phyloP scores from a whole-genome alignment of 2,113 vertebrate species.

The Poeciliopsis retropinna region DNA sequence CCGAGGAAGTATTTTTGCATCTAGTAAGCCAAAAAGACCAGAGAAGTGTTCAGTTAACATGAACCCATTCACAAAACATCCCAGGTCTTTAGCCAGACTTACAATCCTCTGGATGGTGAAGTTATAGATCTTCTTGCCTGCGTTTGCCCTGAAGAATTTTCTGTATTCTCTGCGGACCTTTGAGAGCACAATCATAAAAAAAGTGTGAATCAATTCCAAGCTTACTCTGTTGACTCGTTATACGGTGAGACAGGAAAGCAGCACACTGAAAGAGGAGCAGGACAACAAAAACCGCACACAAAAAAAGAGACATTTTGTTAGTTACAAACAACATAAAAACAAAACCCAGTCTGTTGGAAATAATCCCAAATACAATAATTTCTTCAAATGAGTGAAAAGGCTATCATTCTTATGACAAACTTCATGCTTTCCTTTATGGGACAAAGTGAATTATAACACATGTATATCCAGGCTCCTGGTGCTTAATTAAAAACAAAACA shows the following conservation, averaged over 20 bases:
- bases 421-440: slow-evolving; percentile 42
- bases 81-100: slow-evolving; percentile 69
- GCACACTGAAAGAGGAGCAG: slow-evolving; percentile 3
- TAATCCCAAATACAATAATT: slow-evolving; percentile 7
- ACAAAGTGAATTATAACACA: slow-evolving; percentile 45
- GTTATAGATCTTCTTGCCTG: slow-evolving; percentile 96
- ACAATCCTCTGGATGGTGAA: slow-evolving; percentile 97
- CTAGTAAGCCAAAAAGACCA: slow-evolving; percentile 66
- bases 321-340: slow-evolving; percentile 49
- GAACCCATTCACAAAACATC: not conserved
- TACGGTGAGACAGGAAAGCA: slow-evolving; percentile 3
- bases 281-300: slow-evolving; percentile 29
- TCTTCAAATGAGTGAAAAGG: slow-evolving; percentile 21
- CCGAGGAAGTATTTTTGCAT: slow-evolving; percentile 95
- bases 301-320: slow-evolving; percentile 55
- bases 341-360: slow-evolving; percentile 33
- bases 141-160: slow-evolving; percentile 97
- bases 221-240: not conserved
- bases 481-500: slow-evolving; percentile 50
- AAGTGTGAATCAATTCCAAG: slow-evolving; percentile 12
- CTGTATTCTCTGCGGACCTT: slow-evolving; percentile 97
- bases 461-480: slow-evolving; percentile 13
- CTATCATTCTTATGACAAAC: slow-evolving; percentile 40
- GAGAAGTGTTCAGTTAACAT: not conserved
- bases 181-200: slow-evolving; percentile 44